Base-by-base conservation (phyloP, 1,140 invertebrate genomes). In the Nomia melanderi region DNA sequence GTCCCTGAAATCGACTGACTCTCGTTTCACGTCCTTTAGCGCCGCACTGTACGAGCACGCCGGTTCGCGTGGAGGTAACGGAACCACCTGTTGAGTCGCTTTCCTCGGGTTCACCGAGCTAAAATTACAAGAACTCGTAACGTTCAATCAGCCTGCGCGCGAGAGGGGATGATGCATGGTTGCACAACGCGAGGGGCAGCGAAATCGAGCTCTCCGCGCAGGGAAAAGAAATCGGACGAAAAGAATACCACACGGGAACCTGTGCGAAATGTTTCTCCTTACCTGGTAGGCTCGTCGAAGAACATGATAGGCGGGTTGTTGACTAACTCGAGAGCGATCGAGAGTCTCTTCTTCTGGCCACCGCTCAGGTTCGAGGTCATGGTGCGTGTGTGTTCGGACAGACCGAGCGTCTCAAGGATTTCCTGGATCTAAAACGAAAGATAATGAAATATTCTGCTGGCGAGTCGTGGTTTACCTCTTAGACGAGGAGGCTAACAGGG, bases 251-350 rank as follows among this genome's bases (percentile, higher is more conserved):
- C n/a, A n/a, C n/a, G n/a, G n/a, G n/a, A n/a, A n/a, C 25, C 53
- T 54, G 53, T n/a, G 25, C 11, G 25, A 54, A 44, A 27, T 39
- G 36, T 64, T 44, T 47, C 17, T 9, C 17, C 9, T 89, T 80
- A 94, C 95, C 95, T 96, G 0, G 98, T 99, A 0, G 98, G 98
- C 90, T 99, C 98, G 89, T 99, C 98, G 89, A 99, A 98, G 91
- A 99, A 99, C 97, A 99, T 99, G 70, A 99, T 96, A 1, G 96
- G 96, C 27, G 98, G 98, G 92, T 99, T 99, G 91, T 98, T 99
- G 70, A 99, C 96, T 59, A 99, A 92, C 92, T 99, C 98, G 67
- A 98, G 92, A n/a, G 98, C 98, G 63, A 99, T 99, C 0, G 98
- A 98, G 8, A 99, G 93, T 82, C 98, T 95, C 90, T 99, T 99